Evolutionary conservation across 2,113 vertebrate genomes (phyloP).

Genomic region (Hemibagrus wyckioides): DNA sequence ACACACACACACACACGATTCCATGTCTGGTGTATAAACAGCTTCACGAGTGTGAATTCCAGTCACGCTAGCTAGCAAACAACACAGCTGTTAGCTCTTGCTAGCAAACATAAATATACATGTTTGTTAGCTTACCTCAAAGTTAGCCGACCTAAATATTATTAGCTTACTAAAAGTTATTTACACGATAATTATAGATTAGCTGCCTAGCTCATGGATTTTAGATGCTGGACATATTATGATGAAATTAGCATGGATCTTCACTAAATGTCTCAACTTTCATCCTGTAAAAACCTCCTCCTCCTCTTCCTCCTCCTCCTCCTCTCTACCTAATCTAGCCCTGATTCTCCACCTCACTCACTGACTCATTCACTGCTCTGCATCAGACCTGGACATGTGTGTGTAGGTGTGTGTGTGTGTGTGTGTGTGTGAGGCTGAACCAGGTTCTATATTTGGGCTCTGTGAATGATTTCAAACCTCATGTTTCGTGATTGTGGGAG

Average conservation of each 20-base stretch:
- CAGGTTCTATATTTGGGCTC: conserved; percentile 27
- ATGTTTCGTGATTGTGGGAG: background rate
- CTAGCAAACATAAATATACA: background rate
- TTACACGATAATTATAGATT: too few relatives aligned
- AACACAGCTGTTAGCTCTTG: background rate
- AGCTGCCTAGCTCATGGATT: too few relatives aligned
- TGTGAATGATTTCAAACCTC: conserved; percentile 41
- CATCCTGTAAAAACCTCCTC: background rate
- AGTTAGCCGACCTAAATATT: background rate
- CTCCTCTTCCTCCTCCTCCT: background rate
- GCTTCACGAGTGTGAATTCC: background rate
- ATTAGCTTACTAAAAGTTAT: background rate
- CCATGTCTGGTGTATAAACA: background rate
- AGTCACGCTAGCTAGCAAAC: background rate
- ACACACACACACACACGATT: too few relatives aligned
- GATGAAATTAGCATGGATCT: background rate
- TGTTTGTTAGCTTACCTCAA: background rate
- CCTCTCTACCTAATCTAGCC: background rate
- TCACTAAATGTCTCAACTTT: background rate
- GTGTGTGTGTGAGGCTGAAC: conserved; percentile 34
- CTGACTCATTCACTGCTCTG: conserved; percentile 6
- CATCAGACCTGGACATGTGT: background rate
- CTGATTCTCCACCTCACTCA: background rate
- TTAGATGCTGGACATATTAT: too few relatives aligned
- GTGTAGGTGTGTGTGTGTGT: conserved; percentile 30